Evolutionary conservation across 2,113 vertebrate genomes (phyloP).

Genomic region (Phylloscopus trochilus): DNA sequence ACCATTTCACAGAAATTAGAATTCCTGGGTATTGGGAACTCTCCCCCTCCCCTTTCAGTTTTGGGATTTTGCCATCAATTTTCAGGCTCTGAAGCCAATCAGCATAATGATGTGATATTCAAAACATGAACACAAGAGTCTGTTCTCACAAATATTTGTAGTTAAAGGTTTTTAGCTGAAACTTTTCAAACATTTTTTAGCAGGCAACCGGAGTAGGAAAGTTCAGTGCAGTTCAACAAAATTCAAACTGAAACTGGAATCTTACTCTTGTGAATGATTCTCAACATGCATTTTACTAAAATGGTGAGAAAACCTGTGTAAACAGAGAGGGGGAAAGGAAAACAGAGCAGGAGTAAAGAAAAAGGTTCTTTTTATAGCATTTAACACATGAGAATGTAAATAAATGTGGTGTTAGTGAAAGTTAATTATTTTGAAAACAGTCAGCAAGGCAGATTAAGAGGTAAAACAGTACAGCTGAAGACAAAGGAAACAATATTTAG

Average conservation of each 20-base stretch:
- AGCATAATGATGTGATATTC: fast-evolving
- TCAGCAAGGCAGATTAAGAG: constrained; percentile 18
- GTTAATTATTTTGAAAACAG: constrained; percentile 29
- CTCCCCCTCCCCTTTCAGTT: not conserved
- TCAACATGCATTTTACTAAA: not conserved
- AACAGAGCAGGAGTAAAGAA: not conserved
- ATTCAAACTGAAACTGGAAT: not conserved
- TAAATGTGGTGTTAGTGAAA: constrained; percentile 25
- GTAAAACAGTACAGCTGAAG: not conserved
- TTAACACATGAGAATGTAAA: constrained; percentile 8
- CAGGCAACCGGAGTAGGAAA: not conserved
- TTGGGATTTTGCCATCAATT: not conserved
- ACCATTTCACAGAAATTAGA: not conserved
- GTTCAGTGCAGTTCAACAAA: not conserved
- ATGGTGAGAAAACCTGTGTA: constrained; percentile 14
- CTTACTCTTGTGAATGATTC: not conserved
- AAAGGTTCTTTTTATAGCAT: not conserved
- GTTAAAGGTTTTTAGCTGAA: not conserved
- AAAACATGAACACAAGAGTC: not conserved
- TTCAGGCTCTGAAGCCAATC: fast-evolving
- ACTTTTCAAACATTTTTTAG: not conserved
- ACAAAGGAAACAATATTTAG: constrained; percentile 7
- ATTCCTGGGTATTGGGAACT: not conserved
- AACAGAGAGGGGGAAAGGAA: not conserved
- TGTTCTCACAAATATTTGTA: not conserved